Evolutionary conservation across 2,797 vertebrate genomes (phyloP), one percentile per base, ranked within the genome.

Genomic region (Sarcophilus harrisii): DNA sequence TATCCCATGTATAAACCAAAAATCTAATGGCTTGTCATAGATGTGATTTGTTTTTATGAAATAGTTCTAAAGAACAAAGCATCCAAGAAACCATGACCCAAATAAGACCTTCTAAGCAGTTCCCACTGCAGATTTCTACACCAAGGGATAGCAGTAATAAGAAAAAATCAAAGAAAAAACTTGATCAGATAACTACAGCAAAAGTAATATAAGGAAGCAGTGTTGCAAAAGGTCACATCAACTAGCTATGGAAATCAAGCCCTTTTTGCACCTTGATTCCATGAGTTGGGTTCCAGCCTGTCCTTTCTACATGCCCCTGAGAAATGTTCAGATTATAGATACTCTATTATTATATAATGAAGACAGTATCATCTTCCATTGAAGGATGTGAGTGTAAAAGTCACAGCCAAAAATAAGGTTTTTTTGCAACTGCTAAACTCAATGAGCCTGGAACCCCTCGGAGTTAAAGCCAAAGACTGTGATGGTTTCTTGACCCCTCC

Each of bases 21-120:
- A 54, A 49, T 2, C 16, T 45, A 45, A 32, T 13, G 16, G 30
- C 55, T 0, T 0, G n/a, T 13, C 57, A 90, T 0, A 3, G n/a
- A 54, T 28, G 52, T 38, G 16, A 0, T 89, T 57, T 52, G n/a
- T 57, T 93, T 45, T 0, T 0, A 10, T 9, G 16, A 92, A 58
- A 62, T 0, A 24, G 59, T 58, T 90, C 81, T 54, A 89, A 92
- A 55, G 59, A 8, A 13, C 4, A 38, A 45, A 45, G 8, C 38
- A 81, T 45, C 73, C 6, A 45, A 87, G 38, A 9, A 87, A 49
- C 18, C 66, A 81, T 24, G n/a, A 81, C 32, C 57, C 2, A 29
- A 18, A 57, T 21, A 38, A 58, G 57, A 52, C 16, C 49, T 52
- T 29, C 13, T 57, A n/a, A 62, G 45, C 32, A 57, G n/a, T 59